phyloP scores from a whole-genome alignment of 92 coral and sea anemone genomes.

The Epizoanthus rinbou region DNA sequence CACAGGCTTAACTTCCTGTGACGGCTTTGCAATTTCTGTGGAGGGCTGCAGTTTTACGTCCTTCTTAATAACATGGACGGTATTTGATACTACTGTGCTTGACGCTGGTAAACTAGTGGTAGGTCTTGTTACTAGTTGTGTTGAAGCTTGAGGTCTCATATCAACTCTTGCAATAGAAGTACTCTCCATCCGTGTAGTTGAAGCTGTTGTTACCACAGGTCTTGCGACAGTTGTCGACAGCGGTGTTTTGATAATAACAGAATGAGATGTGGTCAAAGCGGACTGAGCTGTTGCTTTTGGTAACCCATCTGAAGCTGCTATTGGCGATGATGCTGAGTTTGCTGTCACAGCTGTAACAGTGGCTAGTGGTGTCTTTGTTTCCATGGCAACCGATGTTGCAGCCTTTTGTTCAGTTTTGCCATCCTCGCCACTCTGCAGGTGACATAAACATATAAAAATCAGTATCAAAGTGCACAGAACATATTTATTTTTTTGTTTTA shows the following conservation, averaged over 20 bases:
- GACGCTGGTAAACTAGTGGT: slow-evolving; percentile 6
- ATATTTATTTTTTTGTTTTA: no score
- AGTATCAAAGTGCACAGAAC: not conserved
- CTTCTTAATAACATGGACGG: slow-evolving; percentile 12
- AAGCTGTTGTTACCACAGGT: slow-evolving; percentile 66
- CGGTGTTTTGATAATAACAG: slow-evolving; percentile 21
- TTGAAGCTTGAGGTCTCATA: slow-evolving; percentile 39
- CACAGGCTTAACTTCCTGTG: slow-evolving; percentile 8
- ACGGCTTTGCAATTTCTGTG: slow-evolving; percentile 19
- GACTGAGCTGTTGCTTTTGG: not conserved
- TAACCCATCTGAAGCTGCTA: slow-evolving; percentile 21
- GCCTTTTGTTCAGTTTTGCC: slow-evolving; percentile 23
- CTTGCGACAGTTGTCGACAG: slow-evolving; percentile 7
- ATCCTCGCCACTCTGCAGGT: slow-evolving; percentile 27
- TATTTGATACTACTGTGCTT: not conserved
- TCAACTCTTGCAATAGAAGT: slow-evolving; percentile 66
- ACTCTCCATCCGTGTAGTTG: slow-evolving; percentile 71
- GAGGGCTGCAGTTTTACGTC: slow-evolving; percentile 17
- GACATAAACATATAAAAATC: not conserved
- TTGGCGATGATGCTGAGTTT: slow-evolving; percentile 38
- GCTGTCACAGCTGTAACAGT: slow-evolving; percentile 21
- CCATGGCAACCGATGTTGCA: slow-evolving; percentile 13
- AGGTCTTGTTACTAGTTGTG: slow-evolving; percentile 43
- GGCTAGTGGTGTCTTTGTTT: not conserved
- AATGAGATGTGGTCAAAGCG: slow-evolving; percentile 9